phyloP scores from a whole-genome alignment of 1,140 invertebrate species.

The Battus philenor region DNA sequence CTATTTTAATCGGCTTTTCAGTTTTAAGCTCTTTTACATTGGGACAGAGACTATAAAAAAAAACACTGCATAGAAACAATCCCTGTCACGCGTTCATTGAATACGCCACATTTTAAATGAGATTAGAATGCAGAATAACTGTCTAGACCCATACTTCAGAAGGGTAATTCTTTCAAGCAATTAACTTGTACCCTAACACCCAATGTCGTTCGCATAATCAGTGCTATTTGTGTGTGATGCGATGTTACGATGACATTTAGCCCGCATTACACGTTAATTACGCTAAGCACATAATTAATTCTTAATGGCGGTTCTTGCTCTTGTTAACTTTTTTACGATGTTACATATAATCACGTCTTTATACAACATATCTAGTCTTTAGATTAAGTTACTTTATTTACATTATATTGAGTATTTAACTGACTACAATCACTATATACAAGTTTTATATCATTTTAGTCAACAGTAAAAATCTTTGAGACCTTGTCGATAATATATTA shows the following conservation, averaged over 20 bases:
- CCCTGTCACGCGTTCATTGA: not conserved
- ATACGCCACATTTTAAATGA: constrained; percentile 26
- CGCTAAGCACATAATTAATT: constrained; percentile 13
- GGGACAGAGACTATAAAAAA: not conserved
- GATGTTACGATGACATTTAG: constrained; percentile 8
- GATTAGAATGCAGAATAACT: constrained; percentile 35
- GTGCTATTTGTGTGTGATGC: constrained; percentile 14
- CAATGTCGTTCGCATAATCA: constrained; percentile 10
- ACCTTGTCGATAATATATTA: too few relatives aligned
- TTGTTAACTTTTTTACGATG: too few relatives aligned
- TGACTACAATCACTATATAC: too few relatives aligned
- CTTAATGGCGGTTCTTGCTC: not conserved
- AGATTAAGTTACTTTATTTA: too few relatives aligned
- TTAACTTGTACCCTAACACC: constrained; percentile 18
- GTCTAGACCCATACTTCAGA: constrained; percentile 55
- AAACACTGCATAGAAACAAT: constrained; percentile 1
- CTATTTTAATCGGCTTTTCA: not conserved
- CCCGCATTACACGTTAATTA: constrained; percentile 4
- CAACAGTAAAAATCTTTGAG: too few relatives aligned
- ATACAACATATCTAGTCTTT: too few relatives aligned
- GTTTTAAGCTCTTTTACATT: not conserved
- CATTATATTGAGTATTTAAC: too few relatives aligned
- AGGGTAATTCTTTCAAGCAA: constrained; percentile 24
- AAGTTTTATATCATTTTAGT: too few relatives aligned
- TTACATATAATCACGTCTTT: too few relatives aligned